Evolutionary conservation across 2,113 vertebrate genomes (phyloP).

Genomic region (Rhodinocichla rosea): DNA sequence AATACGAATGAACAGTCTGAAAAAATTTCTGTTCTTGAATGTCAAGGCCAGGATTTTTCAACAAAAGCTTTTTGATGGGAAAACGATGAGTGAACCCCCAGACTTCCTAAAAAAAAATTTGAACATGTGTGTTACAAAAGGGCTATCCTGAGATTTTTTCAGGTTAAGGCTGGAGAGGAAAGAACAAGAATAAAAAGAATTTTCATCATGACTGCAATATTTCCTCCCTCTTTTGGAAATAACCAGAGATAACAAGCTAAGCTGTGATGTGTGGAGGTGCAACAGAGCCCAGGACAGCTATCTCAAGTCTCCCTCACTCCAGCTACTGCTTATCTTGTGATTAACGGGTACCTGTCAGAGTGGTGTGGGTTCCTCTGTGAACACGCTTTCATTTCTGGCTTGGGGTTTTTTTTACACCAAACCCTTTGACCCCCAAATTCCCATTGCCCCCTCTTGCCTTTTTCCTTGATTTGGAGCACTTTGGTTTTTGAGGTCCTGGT

Average conservation of each 20-base stretch:
- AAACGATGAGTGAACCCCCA: accelerated
- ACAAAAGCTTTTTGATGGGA: neutral
- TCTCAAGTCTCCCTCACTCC: neutral
- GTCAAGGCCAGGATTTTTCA: neutral
- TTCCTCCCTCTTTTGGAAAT: neutral
- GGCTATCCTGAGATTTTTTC: neutral
- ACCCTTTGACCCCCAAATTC: neutral
- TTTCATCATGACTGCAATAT: neutral
- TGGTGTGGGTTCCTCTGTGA: neutral
- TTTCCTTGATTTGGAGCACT: neutral
- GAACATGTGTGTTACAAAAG: neutral
- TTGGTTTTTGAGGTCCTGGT: neutral
- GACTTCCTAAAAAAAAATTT: neutral
- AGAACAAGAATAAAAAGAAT: neutral
- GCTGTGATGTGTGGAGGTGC: accelerated
- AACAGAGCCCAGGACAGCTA: neutral
- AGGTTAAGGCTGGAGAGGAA: neutral
- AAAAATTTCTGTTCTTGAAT: neutral
- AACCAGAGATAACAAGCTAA: neutral
- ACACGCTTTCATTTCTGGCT: neutral
- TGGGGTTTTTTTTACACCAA: neutral
- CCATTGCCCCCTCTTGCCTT: neutral
- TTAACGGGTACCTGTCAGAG: neutral
- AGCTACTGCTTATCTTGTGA: neutral
- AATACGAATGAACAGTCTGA: neutral